Evolutionary conservation across 2,888 invertebrate genomes (phyloP).

Genomic region (Podabrus alpinus): DNA sequence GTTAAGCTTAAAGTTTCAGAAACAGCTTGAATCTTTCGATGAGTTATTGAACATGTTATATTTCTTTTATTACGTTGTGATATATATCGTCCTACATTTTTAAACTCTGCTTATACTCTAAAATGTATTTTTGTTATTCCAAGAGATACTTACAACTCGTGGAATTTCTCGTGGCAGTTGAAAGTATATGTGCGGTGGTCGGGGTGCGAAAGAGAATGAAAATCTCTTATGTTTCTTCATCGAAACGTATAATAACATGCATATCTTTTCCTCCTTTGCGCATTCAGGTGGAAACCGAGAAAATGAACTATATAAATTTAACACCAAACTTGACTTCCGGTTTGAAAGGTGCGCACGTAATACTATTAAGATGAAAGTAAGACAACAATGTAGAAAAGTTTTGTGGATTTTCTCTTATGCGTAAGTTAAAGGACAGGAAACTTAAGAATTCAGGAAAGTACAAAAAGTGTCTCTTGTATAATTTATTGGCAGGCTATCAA

Average conservation of each 20-base stretch:
- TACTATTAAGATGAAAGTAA: neutral
- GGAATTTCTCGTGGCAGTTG: neutral
- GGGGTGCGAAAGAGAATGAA: neutral
- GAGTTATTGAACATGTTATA: neutral
- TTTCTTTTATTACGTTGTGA: neutral
- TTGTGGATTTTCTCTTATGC: neutral
- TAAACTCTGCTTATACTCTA: neutral
- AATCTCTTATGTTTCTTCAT: neutral
- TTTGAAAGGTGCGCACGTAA: neutral
- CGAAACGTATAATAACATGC: neutral
- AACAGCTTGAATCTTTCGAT: neutral
- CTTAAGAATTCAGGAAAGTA: constrained; percentile 42
- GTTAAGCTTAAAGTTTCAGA: neutral
- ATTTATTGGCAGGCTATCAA: constrained; percentile 52
- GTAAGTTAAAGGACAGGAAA: constrained; percentile 24
- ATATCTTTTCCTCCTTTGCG: neutral
- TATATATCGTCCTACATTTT: neutral
- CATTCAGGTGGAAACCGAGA: neutral
- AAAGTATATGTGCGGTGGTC: neutral
- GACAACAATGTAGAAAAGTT: neutral
- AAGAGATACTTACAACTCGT: neutral
- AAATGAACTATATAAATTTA: neutral
- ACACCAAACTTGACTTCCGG: neutral
- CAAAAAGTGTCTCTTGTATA: constrained; percentile 45
- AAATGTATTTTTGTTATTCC: neutral